Evolutionary conservation across 2,113 vertebrate species (phyloP), one percentile per base, ranked within the genome.

Genomic region (Poeciliopsis occidentalis): DNA sequence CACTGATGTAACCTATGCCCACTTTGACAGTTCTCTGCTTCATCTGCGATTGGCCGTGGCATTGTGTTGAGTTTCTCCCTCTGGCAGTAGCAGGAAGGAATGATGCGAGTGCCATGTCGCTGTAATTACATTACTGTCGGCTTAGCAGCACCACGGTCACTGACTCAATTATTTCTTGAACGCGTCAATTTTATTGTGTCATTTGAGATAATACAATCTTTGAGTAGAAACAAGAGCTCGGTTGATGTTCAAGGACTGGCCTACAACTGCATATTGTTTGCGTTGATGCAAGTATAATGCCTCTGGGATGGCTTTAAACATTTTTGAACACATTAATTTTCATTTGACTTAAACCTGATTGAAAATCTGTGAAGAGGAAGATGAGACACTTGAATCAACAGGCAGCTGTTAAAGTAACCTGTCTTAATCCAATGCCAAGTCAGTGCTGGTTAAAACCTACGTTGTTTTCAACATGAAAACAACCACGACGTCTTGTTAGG

Each of bases 51-150:
- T 54, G 77, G 75, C 81, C 60, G 64, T 63, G 76, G 41, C 77
- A 79, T 82, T 88, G 71, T 78, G 69, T 70, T 57, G 76, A 82
- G 83, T 31, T 69, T 68, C 76, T 84, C 75, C 85, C 64, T 82
- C 71, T 79, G 68, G 80, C 73, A 65, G 24, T 34, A 65, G 51
- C 74, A 75, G 60, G 73, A 54, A 71, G 60, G 72, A 67, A 34
- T 44, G 71, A 74, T 69, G 54, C 19, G n/a, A 69, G 83, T 78
- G 83, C 73, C 84, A 76, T 64, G 83, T 75, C 72, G 66, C 80
- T 88, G 78, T 86, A 88, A 92, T 89, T 81, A 84, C 79, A 84
- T 83, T 87, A 89, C 68, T n/a, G 29, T 71, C 84, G 79, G 85
- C 82, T 88, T 82, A 84, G 82, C 70, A 30, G 67, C 65, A 32